Conservation (phyloP, 35 echinoderm and acorn worm genomes). For the Eucidaris tribuloides region DNA sequence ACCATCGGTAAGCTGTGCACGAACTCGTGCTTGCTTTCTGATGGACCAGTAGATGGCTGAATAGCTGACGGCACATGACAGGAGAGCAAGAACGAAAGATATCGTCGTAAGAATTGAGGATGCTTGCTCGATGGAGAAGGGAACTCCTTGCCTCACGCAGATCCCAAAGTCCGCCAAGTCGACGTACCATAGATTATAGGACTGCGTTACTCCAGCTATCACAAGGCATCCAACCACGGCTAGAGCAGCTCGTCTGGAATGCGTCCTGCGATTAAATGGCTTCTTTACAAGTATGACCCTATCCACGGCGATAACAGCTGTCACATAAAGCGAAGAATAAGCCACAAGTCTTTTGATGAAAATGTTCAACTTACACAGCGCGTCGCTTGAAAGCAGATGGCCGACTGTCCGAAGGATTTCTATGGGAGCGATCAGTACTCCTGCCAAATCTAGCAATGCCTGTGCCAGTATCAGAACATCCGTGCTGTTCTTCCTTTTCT, state of each 20-base stretch:
- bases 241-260: neutral
- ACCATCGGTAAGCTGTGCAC: neutral
- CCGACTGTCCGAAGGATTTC: neutral
- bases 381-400: neutral
- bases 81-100: neutral
- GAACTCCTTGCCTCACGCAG: neutral
- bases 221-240: neutral
- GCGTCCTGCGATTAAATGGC: neutral
- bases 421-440: neutral
- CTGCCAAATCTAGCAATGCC: neutral
- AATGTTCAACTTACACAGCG: slow-evolving; percentile 4
- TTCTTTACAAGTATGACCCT: neutral
- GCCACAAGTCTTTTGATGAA: neutral
- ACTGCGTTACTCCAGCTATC: neutral
- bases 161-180: neutral
- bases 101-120: neutral
- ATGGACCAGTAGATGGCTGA: neutral
- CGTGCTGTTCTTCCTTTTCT: slow-evolving; percentile 1
- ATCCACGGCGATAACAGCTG: neutral
- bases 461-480: neutral
- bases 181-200: neutral
- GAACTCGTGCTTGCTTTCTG: neutral
- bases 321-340: neutral
- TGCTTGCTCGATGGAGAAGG: neutral
- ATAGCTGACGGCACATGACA: neutral